Base-by-base conservation (phyloP, 2,888 invertebrate species). In the Leptinotarsa haldemani region DNA sequence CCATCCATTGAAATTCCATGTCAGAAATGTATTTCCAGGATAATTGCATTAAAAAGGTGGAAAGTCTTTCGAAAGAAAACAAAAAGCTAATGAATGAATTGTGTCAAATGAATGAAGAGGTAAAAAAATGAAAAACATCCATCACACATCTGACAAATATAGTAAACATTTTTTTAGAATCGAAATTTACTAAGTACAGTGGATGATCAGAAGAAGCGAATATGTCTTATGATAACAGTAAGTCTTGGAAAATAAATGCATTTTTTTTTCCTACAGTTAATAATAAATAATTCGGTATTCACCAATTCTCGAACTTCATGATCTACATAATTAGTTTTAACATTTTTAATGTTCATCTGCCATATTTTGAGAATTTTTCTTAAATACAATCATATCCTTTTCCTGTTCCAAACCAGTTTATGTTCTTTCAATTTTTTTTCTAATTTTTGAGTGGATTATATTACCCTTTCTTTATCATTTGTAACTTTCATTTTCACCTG, bases 91-190 rank as follows among this genome's bases (percentile, higher is more conserved):
- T 77, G 9, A 75, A 78, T 48, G 77, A 81, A 69, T 67, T 80
- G 46, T 40, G 76, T 12, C 63, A 71, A 1, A 69, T 81, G 64
- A 81, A 81, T 61, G 74, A 82, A 63, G 80, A 82, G 81, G 81
- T 81, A 75, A 77, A 64, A 16, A 48, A 15, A 22, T 50, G 50
- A 50, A 16, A 16, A 16, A 50, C 50, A 50, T 7, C 9, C 40
- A 40, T 40, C 40, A 40, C 40, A 40, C 71, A 68, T 7, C 20
- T 52, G 46, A 68, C 40, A 30, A 48, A 53, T 52, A 56, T n/a
- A 47, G 52, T 69, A 7, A 48, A 48, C 52, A 74, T 74, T 68
- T 56, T 82, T 81, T 74, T 72, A 82, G 81, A 82, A 82, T 61
- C 67, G 79, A 68, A 75, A 74, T 74, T 80, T 82, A 69, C 67